Percentiles rank a stretch among this genome's conserved stretches.
phyloP scores from a whole-genome alignment of 2,797 vertebrate species.

The Fundulus diaphanus region DNA sequence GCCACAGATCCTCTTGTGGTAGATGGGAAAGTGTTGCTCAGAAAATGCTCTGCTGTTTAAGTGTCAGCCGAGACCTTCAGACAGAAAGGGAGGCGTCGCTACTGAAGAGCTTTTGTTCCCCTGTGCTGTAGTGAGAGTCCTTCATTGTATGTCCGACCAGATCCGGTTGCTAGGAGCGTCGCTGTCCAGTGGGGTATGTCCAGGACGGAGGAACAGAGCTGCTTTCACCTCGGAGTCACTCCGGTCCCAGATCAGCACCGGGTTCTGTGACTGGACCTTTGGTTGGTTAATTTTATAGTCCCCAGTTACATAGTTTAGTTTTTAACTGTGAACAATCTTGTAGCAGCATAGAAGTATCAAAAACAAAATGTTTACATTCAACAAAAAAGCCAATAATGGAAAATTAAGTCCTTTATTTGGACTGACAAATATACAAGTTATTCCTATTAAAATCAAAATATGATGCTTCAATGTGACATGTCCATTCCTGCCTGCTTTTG shows the following conservation, averaged over 20 bases:
- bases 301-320: no score
- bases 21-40: constrained; percentile 30
- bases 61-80: constrained; percentile 24
- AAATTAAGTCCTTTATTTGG: no score
- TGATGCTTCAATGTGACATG: no score
- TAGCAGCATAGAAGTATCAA: no score
- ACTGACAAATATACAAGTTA: no score
- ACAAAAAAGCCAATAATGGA: no score
- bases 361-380: no score
- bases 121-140: constrained; percentile 19
- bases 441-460: no score
- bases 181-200: constrained; percentile 24
- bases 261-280: neutral
- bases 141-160: constrained; percentile 47
- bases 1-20: constrained; percentile 16
- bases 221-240: constrained; percentile 16
- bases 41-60: constrained; percentile 37
- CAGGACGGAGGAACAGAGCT: constrained; percentile 22
- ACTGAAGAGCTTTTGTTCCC: constrained; percentile 40
- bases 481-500: no score
- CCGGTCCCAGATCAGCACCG: neutral
- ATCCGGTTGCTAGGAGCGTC: constrained; percentile 52
- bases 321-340: no score
- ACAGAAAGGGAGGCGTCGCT: constrained; percentile 16
- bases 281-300: neutral